Evolutionary conservation across 2,113 vertebrate species (phyloP), one percentile per base, ranked within the genome.

Genomic region (Pterophyllum scalare): DNA sequence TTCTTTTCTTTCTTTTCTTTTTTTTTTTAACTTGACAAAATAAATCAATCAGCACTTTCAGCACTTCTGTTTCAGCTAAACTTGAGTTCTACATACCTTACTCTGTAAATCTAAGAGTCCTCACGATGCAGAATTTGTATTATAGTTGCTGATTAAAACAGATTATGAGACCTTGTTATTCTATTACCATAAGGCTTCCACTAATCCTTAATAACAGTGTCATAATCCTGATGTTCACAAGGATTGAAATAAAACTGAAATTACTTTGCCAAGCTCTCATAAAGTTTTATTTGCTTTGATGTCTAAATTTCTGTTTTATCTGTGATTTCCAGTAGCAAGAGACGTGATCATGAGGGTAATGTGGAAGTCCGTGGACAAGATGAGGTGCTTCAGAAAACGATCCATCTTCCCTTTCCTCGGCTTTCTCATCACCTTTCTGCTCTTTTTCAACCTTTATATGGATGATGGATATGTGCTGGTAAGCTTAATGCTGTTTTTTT

Each of bases 371-470:
- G 84, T 96, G 90, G 97, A 99, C 96, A 99, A 97, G 96, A 99
- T 99, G 98, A 97, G 98, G 96, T 98, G 96, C 93, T 95, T 98
- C 92, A 94, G 98, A 93, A 99, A 99, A 91, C 96, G 97, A 79
- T 98, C 97, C 87, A 94, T 96, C 82, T 96, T 98, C 59, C 98
- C 97, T 0, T 96, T 98, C 92, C 94, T 99, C 76, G 97, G 97
- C 90, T 93, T 97, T 87, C 96, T 99, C 88, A 95, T 98, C 46
- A 94, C 97, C 94, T 97, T 97, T 65, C 95, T 99, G 88, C 95
- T 99, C 40, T 97, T 98, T 89, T 96, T 99, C 94, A 99, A 97
- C 83, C 96, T 99, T 31, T 99, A 98, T 92, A 97, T 98, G 94
- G 98, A 99, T 90, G 97, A 98, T 70, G 97, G 95, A 76, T 98